Percentiles rank a stretch among this genome's conserved stretches.
phyloP scores from a whole-genome alignment of 2,888 invertebrate species.

The Macrosoma leucophasiata region DNA sequence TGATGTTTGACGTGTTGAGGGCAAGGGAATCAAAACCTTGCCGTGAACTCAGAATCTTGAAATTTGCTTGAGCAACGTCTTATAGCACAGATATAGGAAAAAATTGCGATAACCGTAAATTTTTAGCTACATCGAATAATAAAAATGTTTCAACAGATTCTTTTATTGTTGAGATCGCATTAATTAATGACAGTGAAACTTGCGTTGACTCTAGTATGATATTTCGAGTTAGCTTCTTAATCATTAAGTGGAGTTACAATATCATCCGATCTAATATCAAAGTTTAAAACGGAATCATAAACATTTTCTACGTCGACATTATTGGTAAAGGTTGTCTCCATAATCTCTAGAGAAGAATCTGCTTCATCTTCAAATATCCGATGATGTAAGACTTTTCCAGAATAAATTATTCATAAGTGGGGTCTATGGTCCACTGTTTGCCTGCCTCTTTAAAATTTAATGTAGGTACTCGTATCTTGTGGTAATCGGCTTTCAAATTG shows the following conservation, averaged over 20 bases:
- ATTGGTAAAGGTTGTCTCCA: slow-evolving; percentile 17
- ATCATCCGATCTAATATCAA: slow-evolving; percentile 18
- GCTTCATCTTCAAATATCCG: slow-evolving; percentile 17
- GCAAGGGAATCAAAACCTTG: too few species aligned
- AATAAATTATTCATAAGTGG: too few species aligned
- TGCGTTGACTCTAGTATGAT: slow-evolving; percentile 9
- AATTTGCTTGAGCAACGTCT: too few species aligned
- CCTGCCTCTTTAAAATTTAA: slow-evolving; percentile 19
- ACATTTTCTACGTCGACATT: slow-evolving; percentile 15
- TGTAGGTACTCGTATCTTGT: slow-evolving; percentile 17
- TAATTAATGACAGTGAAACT: slow-evolving; percentile 9
- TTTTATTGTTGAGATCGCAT: slow-evolving; percentile 14
- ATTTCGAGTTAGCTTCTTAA: slow-evolving; percentile 13
- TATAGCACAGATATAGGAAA: too few species aligned
- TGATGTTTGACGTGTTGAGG: too few species aligned
- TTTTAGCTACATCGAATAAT: too few species aligned
- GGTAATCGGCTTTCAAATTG: slow-evolving; percentile 15
- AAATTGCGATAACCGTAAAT: too few species aligned
- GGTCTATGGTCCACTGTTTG: slow-evolving; percentile 8
- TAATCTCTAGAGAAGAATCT: slow-evolving; percentile 16
- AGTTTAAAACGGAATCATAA: slow-evolving; percentile 15
- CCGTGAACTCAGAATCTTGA: too few species aligned
- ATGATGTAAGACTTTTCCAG: slow-evolving; percentile 16
- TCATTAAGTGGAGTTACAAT: slow-evolving; percentile 16
- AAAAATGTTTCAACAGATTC: too few species aligned